Conservation (phyloP, 2,113 vertebrate genomes). For the Jacana jacana region DNA sequence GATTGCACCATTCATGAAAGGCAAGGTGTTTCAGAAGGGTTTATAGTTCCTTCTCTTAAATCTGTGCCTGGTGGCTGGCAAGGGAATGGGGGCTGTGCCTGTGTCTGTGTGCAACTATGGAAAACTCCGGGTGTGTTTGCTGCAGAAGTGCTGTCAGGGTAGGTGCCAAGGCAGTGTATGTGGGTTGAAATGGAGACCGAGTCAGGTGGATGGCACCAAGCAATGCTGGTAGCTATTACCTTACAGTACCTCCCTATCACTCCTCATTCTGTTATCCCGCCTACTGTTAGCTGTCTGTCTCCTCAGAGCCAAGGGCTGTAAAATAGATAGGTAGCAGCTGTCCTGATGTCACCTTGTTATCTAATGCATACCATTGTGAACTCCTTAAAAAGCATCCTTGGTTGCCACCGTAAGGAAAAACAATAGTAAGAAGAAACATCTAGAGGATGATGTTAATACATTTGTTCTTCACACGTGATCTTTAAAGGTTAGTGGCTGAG, state of each 20-base stretch:
- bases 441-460: background rate
- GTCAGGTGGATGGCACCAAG: background rate
- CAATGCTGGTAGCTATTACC: background rate
- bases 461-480: background rate
- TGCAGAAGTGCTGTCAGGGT: background rate
- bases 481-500: background rate
- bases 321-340: background rate
- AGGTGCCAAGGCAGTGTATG: background rate
- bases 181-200: background rate
- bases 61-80: background rate
- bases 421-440: background rate
- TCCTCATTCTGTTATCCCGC: background rate
- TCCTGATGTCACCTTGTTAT: background rate
- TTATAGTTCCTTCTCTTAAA: background rate
- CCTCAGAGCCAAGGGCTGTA: background rate
- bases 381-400: background rate
- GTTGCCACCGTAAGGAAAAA: background rate
- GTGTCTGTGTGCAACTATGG: background rate
- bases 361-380: background rate
- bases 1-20: background rate
- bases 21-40: background rate
- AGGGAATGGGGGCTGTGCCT: background rate
- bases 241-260: background rate
- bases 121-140: fast-evolving
- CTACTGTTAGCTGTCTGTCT: background rate